Base-by-base conservation (phyloP, 2,797 vertebrate species). In the Gymnodraco acuticeps region DNA sequence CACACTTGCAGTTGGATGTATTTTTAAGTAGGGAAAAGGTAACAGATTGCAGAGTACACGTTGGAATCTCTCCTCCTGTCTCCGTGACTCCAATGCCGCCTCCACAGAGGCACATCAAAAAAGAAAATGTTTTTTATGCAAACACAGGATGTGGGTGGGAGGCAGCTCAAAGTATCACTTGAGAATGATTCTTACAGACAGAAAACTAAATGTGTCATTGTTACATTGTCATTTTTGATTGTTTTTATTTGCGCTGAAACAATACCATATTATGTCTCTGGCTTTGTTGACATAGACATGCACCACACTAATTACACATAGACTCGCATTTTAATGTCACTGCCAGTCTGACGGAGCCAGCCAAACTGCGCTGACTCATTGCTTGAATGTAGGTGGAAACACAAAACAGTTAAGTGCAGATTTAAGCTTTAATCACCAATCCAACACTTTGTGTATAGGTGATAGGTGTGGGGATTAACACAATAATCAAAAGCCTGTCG, bases 161-260 rank as follows among this genome's bases (percentile, higher is more conserved):
- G 48, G 72, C 45, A 77, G 80, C 61, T 58, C 56, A 80, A 55
- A 88, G 80, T 64, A 62, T 12, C 2, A 48, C 80, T 88, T 46
- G 53, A 77, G 73, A 75, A 83, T 77, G 75, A 85, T 75, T 69
- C 8, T 91, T 90, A 92, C 86, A 88, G 82, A 80, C 68, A 55
- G 78, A 86, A 80, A 77, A 81, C 82, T 1, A 77, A 81, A 82
- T 72, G 23, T 79, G 77, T 88, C 81, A 80, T 43, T 62, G 78
- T 81, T 80, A 38, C 54, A 74, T 82, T 79, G 62, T 73, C 72
- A 70, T 84, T 88, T 38, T 83, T 73, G 38, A 67, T 83, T 62
- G 69, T 83, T 80, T 86, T 72, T 54, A 73, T 82, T 87, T 79
- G 51, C 73, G 53, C 73, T 59, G 43, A 76, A 83, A 78, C 71